A percentile compares a stretch with the other conserved stretches of the same genome.
phyloP scores from a whole-genome alignment of 1,140 invertebrate species.

The Halesus radiatus region DNA sequence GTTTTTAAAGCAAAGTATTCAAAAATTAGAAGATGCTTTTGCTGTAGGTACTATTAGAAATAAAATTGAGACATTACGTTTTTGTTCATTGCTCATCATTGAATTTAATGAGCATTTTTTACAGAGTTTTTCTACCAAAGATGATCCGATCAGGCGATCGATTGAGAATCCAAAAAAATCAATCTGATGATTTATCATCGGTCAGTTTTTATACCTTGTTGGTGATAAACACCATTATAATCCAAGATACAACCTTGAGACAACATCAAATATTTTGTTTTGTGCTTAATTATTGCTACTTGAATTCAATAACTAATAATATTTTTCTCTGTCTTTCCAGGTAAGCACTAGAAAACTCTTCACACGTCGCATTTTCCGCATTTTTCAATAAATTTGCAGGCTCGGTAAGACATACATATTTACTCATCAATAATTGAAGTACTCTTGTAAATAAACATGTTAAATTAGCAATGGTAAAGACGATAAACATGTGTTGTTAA shows the following conservation, averaged over 20 bases:
- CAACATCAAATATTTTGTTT: background rate
- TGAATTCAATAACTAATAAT: background rate
- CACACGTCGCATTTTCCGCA: background rate
- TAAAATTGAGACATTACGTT: no score
- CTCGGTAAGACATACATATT: background rate
- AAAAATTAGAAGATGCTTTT: no score
- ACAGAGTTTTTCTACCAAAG: background rate
- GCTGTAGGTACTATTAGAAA: no score
- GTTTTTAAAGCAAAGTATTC: no score
- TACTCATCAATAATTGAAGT: background rate
- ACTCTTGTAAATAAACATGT: no score
- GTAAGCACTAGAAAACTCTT: slow-evolving; percentile 2
- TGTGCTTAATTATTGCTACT: background rate
- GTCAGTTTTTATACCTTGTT: background rate
- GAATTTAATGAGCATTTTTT: background rate
- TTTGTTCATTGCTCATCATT: no score
- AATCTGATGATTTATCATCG: background rate
- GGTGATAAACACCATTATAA: background rate
- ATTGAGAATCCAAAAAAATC: background rate
- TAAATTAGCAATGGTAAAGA: no score
- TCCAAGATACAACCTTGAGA: no score
- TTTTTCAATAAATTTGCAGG: background rate
- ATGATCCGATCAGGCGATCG: background rate
- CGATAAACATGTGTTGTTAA: no score
- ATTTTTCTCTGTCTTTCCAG: slow-evolving; percentile 19